These are phyloP conservation scores for Sipha flava DNA, from an alignment of 1,140 invertebrate species.

Conservation along the genomic window DNA sequence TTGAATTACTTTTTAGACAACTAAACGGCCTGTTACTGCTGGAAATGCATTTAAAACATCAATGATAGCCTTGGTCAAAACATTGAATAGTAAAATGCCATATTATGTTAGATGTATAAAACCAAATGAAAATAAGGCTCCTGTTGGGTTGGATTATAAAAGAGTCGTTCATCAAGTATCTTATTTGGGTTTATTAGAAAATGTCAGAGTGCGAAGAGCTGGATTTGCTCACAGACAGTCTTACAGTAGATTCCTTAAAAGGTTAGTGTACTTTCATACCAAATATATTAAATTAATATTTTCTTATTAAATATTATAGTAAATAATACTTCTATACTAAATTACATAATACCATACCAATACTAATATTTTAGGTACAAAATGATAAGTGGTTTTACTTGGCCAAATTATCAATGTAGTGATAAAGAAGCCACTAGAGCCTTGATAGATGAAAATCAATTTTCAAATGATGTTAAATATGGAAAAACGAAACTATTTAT, in stretches of 20 bases:
- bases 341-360: too few species aligned
- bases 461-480: slow-evolving; percentile 78
- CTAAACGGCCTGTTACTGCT: slow-evolving; percentile 84
- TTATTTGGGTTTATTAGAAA: slow-evolving; percentile 85
- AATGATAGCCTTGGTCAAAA: slow-evolving; percentile 81
- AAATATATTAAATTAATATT: neutral
- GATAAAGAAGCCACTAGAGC: slow-evolving; percentile 74
- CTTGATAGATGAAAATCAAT: slow-evolving; percentile 69
- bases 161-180: slow-evolving; percentile 81
- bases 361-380: slow-evolving; percentile 88
- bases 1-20: too few species aligned
- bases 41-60: slow-evolving; percentile 91
- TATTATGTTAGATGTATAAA: slow-evolving; percentile 96
- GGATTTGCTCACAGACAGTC: slow-evolving; percentile 86
- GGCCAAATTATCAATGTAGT: slow-evolving; percentile 78
- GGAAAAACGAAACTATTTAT: slow-evolving; percentile 94
- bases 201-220: slow-evolving; percentile 84
- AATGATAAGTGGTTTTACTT: slow-evolving; percentile 87
- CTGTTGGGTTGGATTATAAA: slow-evolving; percentile 65
- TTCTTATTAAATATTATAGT: neutral
- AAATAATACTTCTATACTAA: too few species aligned
- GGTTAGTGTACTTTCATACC: slow-evolving; percentile 45
- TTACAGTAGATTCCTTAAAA: slow-evolving; percentile 77
- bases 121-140: slow-evolving; percentile 86
- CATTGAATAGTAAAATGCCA: slow-evolving; percentile 82